Conservation (phyloP, 2,113 vertebrate genomes). For the Aix galericulata region DNA sequence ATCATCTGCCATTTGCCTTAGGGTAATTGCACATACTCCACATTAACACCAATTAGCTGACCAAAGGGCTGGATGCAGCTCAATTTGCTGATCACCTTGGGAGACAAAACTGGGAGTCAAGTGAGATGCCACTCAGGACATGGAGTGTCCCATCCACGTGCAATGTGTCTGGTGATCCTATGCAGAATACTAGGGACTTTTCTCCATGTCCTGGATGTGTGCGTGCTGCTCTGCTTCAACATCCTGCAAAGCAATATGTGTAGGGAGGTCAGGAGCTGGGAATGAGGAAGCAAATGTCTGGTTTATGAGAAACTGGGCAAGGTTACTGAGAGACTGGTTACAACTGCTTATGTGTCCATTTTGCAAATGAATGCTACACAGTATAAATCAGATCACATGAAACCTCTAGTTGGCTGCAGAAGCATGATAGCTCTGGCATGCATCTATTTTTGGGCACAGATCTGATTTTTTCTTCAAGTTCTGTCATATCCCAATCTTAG, state of each 20-base stretch:
- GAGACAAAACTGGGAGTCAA: accelerated
- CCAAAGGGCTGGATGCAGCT: neutral
- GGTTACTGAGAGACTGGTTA: neutral
- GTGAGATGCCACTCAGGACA: neutral
- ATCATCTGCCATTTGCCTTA: neutral
- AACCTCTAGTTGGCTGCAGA: neutral
- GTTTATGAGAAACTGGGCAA: neutral
- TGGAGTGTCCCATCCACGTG: accelerated
- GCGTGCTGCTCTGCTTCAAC: accelerated
- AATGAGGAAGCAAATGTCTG: neutral
- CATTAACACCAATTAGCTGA: neutral
- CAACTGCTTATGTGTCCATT: accelerated
- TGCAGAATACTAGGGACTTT: neutral
- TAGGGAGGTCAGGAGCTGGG: neutral
- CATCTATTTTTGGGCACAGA: accelerated
- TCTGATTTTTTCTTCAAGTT: neutral
- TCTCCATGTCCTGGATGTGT: accelerated
- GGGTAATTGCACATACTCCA: neutral
- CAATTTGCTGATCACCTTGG: neutral
- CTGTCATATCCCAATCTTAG: neutral
- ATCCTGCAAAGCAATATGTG: neutral
- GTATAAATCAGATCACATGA: accelerated
- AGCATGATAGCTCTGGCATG: accelerated
- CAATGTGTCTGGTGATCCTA: accelerated
- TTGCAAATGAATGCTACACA: neutral